Evolutionary conservation across 2,888 invertebrate species (phyloP), one percentile per base, ranked within the genome.

Genomic region (Meteorus cinctellus): DNA sequence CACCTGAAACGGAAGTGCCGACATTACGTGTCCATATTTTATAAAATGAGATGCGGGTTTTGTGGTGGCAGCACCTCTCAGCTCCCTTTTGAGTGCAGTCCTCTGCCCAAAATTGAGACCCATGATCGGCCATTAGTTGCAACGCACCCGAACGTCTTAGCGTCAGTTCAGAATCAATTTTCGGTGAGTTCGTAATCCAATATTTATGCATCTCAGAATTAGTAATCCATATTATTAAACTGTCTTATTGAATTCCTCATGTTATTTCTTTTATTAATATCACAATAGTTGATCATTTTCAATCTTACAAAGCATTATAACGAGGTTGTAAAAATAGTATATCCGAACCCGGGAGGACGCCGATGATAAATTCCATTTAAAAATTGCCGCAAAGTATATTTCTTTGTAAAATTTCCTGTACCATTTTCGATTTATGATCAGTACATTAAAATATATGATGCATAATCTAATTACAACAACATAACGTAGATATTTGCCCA

Each of bases 101-200:
- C 41, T 41, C 4, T 41, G 41, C 12, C 12, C 8, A 41, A 41
- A 41, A 41, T 41, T 12, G 12, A 5, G 12, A 14, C 51, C 27
- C 48, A n/a, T 16, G 4, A 48, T n/a, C n/a, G 5, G 48, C 48
- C 16, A 48, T 48, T 48, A 14, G 48, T n/a, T 16, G 48, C n/a
- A 48, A 48, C 48, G 48, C n/a, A n/a, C 48, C 41, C 41, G 41
- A 41, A 12, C 41, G 12, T n/a, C 6, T 1, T n/a, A 62, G 69
- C 74, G 63, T 69, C 62, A 24, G 51, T 75, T 34, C 62, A 62
- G 36, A 65, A 27, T 72, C 51, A 41, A 51, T 76, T 73, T 31
- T 74, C 36, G 67, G 77, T 78, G 74, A 76, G 75, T 66, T 59
- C 27, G 36, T 27, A 51, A 60, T 75, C 67, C 51, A 55, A n/a